Evolutionary conservation across 2,888 invertebrate species (phyloP), one percentile per base, ranked within the genome.

Genomic region (Autographa gamma): DNA sequence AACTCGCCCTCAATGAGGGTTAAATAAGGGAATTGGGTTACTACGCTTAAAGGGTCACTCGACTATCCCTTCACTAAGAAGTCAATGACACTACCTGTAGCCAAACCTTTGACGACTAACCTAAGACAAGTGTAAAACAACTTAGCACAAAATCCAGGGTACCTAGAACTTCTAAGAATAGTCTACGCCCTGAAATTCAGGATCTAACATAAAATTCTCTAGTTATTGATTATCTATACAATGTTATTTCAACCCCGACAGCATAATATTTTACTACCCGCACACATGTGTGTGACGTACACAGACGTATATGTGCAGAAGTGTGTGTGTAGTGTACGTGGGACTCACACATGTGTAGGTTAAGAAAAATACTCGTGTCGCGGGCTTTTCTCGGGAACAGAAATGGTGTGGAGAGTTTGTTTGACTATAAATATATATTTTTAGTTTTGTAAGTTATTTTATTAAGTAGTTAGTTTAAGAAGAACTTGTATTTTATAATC

Each of bases 211-310:
- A 93, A 93, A 93, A 93, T 92, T 90, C 89, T 82, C 82, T 87
- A 85, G 91, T 92, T 95, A 95, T 95, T 95, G 95, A 95, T 95
- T 95, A 95, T 95, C 95, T 93, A 95, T 95, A 95, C 95, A 95
- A 95, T 95, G 95, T 95, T 95, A 95, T 95, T 95, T 94, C 94
- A 90, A 93, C 93, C 91, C 90, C 95, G 94, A 93, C 95, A 94
- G 95, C 94, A 95, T 95, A 95, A 95, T 95, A 95, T 95, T 95
- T 95, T 95, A 95, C 94, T 94, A 93, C 93, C 95, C 92, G 84
- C 84, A 84, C 86, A 76, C 91, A 89, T 90, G 89, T 88, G 81
- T 75, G 74, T 71, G 74, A 84, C 81, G 80, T 85, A 82, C 79
- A 82, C 82, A 72, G 25, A 61, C 69, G 70, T 62, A 73, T 71